Base-by-base conservation (phyloP, 2,113 vertebrate genomes). In the Gavia stellata region DNA sequence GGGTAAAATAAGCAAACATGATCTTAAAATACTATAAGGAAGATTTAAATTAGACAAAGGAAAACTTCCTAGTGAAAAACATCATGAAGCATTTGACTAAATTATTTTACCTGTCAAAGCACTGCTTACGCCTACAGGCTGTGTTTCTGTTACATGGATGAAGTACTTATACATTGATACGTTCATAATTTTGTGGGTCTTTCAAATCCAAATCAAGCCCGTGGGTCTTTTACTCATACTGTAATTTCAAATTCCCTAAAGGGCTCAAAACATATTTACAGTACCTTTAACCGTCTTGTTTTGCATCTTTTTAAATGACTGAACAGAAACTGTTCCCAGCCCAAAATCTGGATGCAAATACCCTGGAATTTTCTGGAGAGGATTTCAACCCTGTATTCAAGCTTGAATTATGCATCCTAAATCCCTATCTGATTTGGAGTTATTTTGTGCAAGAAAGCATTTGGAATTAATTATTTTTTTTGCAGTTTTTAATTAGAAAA, bases 351-450 rank as follows among this genome's bases (percentile, higher is more conserved):
- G 44, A 83, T 81, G 38, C n/a, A 86, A 80, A 88, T 62, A 86
- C 65, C 55, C 72, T 86, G 83, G 81, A 95, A 94, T 86, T 67
- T 96, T 81, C 83, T 92, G 50, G 88, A 90, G 79, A 74, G 47
- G 65, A 81, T 90, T 93, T 93, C 80, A 83, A 18, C n/a, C 17
- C 40, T 86, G 26, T 84, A 24, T 83, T 73, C 80, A 93, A 73
- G 31, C 56, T 90, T 90, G 80, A 93, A 84, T 86, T 93, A 86
- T 59, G 61, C 77, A 84, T 78, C 83, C 53, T 75, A 86, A 93
- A 93, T 94, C 88, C 77, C 61, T 97, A 86, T 96, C 92, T 97
- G 92, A 96, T 96, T 93, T 95, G 59, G 61, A 95, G 55, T 50
- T 92, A 78, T 90, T 94, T 94, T 90, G 94, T 95, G 82, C 75